Base-by-base conservation (phyloP, 2,113 vertebrate genomes). In the Albula glossodonta region DNA sequence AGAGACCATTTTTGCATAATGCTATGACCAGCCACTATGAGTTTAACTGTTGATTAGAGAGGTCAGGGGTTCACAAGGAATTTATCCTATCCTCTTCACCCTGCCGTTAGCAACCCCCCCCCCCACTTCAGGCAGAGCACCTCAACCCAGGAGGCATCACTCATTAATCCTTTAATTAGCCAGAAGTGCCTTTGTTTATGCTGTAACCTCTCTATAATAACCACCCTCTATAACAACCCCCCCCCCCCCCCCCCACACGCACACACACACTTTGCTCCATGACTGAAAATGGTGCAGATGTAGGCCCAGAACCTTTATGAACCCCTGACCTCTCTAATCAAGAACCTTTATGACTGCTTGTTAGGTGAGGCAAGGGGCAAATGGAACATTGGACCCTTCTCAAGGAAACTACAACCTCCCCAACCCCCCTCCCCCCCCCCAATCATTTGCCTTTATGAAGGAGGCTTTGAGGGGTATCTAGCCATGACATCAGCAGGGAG, bases 91-190 rank as follows among this genome's bases (percentile, higher is more conserved):
- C 77, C 48, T 53, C 74, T 12, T 85, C 17, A 80, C 63, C 50
- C 57, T 80, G 78, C 31, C 31, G n/a, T 51, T 19, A 31, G 84
- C 15, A 85, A 3, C 60, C 60, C 17, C 60, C 17, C 11, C 4
- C 12, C 12, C 57, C 4, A 11, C 57, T 15, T 60, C 60, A 66
- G 17, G 22, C 60, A 66, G 60, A 8, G 60, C 60, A 41, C 60
- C 22, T 15, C 2, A 66, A 15, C 9, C 15, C 15, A 66, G 60
- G 70, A 85, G 19, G 41, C 80, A 56, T 81, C 80, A 81, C 60
- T 86, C 60, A 66, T 50, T 52, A 11, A 51, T 52, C 80, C 50
- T 17, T 86, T 81, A 86, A 86, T 74, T 49, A 81, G 57, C 63
- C 22, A 57, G 80, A n/a, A 22, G 50, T 56, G 15, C 49, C 80